A percentile compares a stretch with the other conserved stretches of the same genome.
Conservation (phyloP, 2,797 vertebrate genomes). For the Syndactyla subalaris region DNA sequence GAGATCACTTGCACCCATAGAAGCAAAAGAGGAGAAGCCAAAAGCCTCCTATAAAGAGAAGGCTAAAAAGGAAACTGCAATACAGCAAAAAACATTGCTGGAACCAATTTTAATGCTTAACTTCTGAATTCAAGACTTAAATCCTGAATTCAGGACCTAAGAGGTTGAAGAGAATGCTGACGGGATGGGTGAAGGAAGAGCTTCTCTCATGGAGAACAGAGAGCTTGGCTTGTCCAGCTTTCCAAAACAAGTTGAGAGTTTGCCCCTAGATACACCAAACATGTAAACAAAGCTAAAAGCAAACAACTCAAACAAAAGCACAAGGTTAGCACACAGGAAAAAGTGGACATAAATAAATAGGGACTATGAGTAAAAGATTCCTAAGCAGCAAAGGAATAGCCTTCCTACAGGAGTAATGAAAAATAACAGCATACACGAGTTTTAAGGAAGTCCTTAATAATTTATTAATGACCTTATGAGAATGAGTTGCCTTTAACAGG, state of each 20-base stretch:
- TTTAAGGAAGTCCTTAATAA: background rate
- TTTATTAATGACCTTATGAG: background rate
- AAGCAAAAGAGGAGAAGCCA: background rate
- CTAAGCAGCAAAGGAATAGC: background rate
- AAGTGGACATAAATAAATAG: background rate
- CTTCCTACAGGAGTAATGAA: background rate
- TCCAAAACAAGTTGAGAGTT: background rate
- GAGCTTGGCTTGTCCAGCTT: background rate
- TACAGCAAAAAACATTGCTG: background rate
- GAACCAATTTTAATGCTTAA: background rate
- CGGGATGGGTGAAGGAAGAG: background rate
- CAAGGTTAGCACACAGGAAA: background rate
- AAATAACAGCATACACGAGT: background rate
- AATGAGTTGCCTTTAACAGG: background rate
- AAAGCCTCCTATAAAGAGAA: background rate
- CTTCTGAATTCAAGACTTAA: background rate
- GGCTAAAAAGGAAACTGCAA: background rate
- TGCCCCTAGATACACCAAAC: background rate
- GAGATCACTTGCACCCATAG: background rate
- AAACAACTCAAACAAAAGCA: background rate
- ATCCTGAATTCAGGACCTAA: background rate
- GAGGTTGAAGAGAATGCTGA: background rate
- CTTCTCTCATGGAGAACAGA: background rate
- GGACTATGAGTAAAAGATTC: background rate
- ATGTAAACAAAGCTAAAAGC: background rate